Percentiles rank a stretch among this genome's conserved stretches.
phyloP scores from a whole-genome alignment of 2,797 vertebrate species.

The Xenopus petersii region DNA sequence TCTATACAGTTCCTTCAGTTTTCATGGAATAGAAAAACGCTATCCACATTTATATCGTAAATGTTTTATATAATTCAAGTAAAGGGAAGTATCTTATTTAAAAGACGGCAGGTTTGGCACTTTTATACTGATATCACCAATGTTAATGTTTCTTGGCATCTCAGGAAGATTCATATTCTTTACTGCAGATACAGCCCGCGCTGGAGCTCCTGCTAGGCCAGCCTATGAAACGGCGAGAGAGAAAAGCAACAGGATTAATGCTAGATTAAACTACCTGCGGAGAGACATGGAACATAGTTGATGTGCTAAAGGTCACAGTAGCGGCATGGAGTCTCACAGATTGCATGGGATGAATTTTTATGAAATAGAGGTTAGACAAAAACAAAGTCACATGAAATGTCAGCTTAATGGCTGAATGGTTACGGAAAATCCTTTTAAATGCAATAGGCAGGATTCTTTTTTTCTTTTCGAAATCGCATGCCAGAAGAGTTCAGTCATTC shows the following conservation, averaged over 20 bases:
- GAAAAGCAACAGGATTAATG: conserved; percentile 52
- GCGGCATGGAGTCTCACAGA: conserved; percentile 59
- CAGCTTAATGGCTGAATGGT: conserved; percentile 47
- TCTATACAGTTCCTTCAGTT: conserved; percentile 79
- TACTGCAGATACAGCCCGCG: conserved; percentile 96
- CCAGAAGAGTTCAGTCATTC: no score
- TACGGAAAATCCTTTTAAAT: conserved; percentile 9
- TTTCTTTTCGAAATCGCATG: no score
- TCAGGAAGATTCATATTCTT: conserved; percentile 99
- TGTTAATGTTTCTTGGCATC: conserved; percentile 99
- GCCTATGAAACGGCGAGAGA: conserved; percentile 79
- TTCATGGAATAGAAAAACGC: conserved; percentile 68
- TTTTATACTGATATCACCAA: conserved; percentile 99
- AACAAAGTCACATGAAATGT: conserved; percentile 59
- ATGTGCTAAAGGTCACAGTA: conserved; percentile 59
- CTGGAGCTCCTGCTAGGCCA: conserved; percentile 96
- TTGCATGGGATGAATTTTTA: conserved; percentile 71
- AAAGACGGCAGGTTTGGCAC: conserved; percentile 99
- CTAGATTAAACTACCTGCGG: not conserved
- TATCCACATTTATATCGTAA: conserved; percentile 78
- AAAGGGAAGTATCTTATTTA: conserved; percentile 75
- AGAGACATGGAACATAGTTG: not conserved
- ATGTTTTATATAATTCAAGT: conserved; percentile 62
- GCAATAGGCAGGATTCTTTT: not conserved
- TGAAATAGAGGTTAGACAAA: conserved; percentile 60